phyloP scores from a whole-genome alignment of 2,888 invertebrate genomes.

The Beris chalybata region DNA sequence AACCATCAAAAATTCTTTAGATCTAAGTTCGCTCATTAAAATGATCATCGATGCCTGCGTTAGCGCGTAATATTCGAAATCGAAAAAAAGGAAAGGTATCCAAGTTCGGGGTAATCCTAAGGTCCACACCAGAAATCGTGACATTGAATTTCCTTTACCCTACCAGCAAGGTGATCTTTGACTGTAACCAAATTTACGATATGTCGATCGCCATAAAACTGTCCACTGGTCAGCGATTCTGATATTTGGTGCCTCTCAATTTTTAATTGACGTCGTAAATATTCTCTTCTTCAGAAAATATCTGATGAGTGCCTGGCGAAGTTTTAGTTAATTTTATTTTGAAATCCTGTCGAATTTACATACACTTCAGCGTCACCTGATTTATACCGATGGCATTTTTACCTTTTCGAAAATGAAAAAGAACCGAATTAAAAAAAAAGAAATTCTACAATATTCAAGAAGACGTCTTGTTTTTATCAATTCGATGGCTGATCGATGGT shows the following conservation, averaged over 20 bases:
- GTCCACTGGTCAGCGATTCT: constrained; percentile 31
- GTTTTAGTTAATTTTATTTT: constrained; percentile 10
- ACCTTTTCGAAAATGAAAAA: background rate
- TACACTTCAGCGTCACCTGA: constrained; percentile 36
- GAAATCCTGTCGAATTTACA: constrained; percentile 33
- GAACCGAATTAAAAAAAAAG: no score
- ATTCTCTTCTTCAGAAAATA: constrained; percentile 16
- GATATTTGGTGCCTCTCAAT: constrained; percentile 26
- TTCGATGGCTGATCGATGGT: constrained; percentile 17
- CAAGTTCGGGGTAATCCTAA: constrained; percentile 7
- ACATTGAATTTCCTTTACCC: constrained; percentile 8
- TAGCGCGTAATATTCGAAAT: no score
- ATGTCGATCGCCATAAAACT: constrained; percentile 19
- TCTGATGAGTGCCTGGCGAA: constrained; percentile 5
- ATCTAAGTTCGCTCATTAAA: no score
- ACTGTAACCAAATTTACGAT: constrained; percentile 16
- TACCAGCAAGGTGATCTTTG: background rate
- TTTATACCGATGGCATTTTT: constrained; percentile 32
- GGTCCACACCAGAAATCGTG: constrained; percentile 15
- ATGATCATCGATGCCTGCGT: no score
- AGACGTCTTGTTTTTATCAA: constrained; percentile 1
- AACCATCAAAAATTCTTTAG: no score
- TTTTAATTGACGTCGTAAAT: constrained; percentile 38
- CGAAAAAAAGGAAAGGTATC: background rate
- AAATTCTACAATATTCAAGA: constrained; percentile 5